Evolutionary conservation across 2,113 vertebrate species (phyloP), one percentile per base, ranked within the genome.

Genomic region (Dasyurus viverrinus): DNA sequence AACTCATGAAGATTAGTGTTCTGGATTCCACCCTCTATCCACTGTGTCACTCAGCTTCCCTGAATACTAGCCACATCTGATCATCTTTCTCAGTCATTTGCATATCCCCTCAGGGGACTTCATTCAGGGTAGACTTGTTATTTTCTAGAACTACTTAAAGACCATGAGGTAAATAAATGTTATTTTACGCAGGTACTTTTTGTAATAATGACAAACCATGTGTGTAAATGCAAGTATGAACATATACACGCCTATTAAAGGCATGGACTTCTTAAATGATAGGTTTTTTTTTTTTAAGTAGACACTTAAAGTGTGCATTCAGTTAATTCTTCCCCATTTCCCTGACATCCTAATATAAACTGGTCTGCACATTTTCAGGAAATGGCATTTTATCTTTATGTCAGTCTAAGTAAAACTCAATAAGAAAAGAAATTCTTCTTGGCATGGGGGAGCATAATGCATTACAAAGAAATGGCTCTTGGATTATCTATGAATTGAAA

Each of bases 91-190:
- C 91, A 26, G 27, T 76, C 16, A 54, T 93, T 92, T 93, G 42
- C 89, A 91, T 95, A 95, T 57, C 52, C 48, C 93, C 92, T 47
- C 26, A 25, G 46, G 46, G 30, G 91, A 26, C n/a, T 60, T 93
- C 89, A 52, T 90, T 92, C 54, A 30, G 36, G 52, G 52, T 89
- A 48, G 48, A 12, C 90, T 95, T 96, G 54, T 60, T 96, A 14
- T 47, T 97, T 91, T 90, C 24, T 53, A 46, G 89, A 92, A 27
- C 60, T 53, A 23, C 57, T 91, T 92, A 55, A 93, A 68, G 47
- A 48, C 54, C 36, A 24, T 90, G 60, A 94, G 12, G 47, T 8
- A 76, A 90, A 92, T 89, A 95, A 8, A 84, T 11, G 2, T 57
- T 50, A 89, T 92, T 91, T 25, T 53, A 25, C 30, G 92, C 52